Base-by-base conservation (phyloP, 2,113 vertebrate species). In the Oxyura jamaicensis region DNA sequence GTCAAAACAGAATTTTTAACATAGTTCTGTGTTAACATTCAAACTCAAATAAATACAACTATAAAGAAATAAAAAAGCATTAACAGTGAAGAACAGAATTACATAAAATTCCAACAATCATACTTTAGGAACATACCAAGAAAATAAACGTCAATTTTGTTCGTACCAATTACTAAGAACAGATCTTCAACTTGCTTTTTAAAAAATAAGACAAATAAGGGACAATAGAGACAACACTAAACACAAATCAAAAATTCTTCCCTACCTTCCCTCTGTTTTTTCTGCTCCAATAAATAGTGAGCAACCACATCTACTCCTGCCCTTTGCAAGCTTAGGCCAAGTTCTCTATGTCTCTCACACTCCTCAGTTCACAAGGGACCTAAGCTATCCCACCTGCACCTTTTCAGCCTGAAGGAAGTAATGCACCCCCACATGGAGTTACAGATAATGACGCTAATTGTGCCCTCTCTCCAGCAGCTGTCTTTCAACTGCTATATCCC, bases 371-470 rank as follows among this genome's bases (percentile, higher is more conserved):
- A 25, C 42, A 3, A 4, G 6, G 5, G 2, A 65, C 5, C 36
- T 33, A 3, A 78, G 5, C 19, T 2, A 4, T 8, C 11, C 18
- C 3, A 5, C 1, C 4, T 0, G 2, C 1, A 1, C 14, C 63
- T 66, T 66, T 33, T 44, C 60, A 93, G 33, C 33, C 29, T 66
- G 31, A 52, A 62, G 21, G 3, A 31, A 13, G 11, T 55, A 82
- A 87, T 11, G 4, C 21, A 63, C 71, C 46, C 46, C n/a, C 52
- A 44, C 31, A 22, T 3, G 35, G 50, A 82, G 25, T 28, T 85
- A 72, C 82, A 91, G 93, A 33, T 86, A 88, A 35, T 90, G 15
- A 42, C 14, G 11, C 13, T 74, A 91, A 88, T 12, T 74, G 46
- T 20, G 31, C 26, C 77, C 22, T 50, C 58, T 36, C 35, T 74